A percentile compares a stretch with the other conserved stretches of the same genome.
Evolutionary conservation across 92 coral and sea anemone genomes (phyloP).

Genomic region (Parazoanthus darwini): DNA sequence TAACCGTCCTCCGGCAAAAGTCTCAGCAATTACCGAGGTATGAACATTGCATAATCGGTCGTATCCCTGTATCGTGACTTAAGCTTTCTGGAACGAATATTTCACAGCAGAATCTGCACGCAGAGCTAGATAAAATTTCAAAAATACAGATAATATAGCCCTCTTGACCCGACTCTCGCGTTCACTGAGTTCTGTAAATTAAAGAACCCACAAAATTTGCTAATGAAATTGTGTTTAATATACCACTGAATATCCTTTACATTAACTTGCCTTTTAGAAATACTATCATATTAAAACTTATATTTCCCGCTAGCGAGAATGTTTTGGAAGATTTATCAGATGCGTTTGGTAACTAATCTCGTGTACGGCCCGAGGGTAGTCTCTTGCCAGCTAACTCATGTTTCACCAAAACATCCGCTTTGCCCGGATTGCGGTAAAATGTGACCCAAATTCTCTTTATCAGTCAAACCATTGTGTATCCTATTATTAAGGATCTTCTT

Average conservation of each 20-base stretch:
- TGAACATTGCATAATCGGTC: neutral
- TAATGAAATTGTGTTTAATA: neutral
- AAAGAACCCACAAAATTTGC: neutral
- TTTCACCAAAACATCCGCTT: neutral
- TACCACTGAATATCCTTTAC: neutral
- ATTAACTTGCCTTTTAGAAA: neutral
- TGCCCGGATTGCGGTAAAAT: neutral
- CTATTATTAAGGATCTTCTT: too few species aligned
- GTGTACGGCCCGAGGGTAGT: neutral
- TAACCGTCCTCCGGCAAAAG: neutral
- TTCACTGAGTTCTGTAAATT: neutral
- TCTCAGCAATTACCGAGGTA: neutral
- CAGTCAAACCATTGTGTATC: too few species aligned
- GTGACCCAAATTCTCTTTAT: too few species aligned
- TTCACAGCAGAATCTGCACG: neutral
- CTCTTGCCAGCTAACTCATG: neutral
- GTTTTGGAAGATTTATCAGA: neutral
- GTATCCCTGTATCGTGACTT: neutral
- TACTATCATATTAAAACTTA: neutral
- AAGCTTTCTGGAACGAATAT: neutral
- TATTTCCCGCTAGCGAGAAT: neutral
- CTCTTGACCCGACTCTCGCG: slow-evolving; percentile 3
- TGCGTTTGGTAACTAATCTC: neutral
- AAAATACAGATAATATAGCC: slow-evolving; percentile 4
- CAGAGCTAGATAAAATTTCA: neutral